Evolutionary conservation across 2,888 invertebrate species (phyloP), one percentile per base, ranked within the genome.

Genomic region (Lasioglossum lativentre): DNA sequence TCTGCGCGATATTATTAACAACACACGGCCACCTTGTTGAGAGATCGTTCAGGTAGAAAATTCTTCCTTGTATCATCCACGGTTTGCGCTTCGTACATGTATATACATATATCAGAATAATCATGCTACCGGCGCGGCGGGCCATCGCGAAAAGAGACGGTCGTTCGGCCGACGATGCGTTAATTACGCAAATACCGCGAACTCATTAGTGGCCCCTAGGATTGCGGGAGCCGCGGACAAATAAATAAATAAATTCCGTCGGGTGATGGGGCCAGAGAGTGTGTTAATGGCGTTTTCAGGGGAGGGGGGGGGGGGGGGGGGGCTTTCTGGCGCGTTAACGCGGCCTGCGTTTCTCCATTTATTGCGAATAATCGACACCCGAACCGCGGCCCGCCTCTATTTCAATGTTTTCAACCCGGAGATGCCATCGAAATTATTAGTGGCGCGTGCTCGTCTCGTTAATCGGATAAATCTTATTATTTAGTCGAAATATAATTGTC

Each of bases 191-290:
- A 78, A 83, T 66, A 78, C 66, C 78, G 23, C 82, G 59, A 71
- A 52, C 63, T 83, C 63, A 56, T 83, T 83, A 81, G 75, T 16
- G 72, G 30, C 34, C 38, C 12, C 73, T 34, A 5, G 59, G 23
- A 82, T 77, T 52, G 59, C 34, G 59, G 45, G 59, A 45, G 10
- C 30, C 4, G 66, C 27, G 63, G 45, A 27, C 83, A 77, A 82
- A 84, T 74, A 84, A 84, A 84, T 84, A 77, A 84, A 84, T 77
- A 77, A 74, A 74, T 77, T 84, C 56, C 10, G 5, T 14, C n/a
- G 30, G 38, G n/a, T 30, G 59, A 27, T n/a, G 59, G 27, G 59
- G 12, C 63, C 27, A 10, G 52, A 52, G 52, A 52, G 52, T 6
- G 63, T 63, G 63, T 63, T 63, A 63, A 63, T 63, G 30, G 63